Evolutionary conservation across 1,140 invertebrate genomes (phyloP).

Genomic region (Trichonephila clavata): DNA sequence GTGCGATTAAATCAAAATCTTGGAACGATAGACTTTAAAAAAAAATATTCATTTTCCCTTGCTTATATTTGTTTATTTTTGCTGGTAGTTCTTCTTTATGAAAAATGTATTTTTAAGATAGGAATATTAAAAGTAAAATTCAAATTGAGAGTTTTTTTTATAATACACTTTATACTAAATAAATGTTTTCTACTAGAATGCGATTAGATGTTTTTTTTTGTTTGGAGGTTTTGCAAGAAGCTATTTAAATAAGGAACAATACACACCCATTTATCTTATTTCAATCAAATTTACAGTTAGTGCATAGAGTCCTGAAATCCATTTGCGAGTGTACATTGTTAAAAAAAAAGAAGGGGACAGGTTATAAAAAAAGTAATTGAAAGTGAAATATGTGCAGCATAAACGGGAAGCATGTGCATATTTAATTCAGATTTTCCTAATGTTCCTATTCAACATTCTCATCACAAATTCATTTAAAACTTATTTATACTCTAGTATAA

Average conservation of each 20-base stretch:
- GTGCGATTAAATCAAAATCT: conserved; percentile 71
- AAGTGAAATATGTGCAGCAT: background rate
- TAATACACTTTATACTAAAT: background rate
- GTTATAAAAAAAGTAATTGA: background rate
- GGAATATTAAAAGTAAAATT: conserved; percentile 41
- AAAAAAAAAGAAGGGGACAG: background rate
- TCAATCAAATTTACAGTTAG: background rate
- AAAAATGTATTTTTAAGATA: background rate
- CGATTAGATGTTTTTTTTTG: background rate
- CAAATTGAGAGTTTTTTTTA: background rate
- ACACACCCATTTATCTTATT: background rate
- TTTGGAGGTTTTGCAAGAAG: background rate
- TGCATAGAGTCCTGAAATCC: background rate
- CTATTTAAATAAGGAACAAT: background rate
- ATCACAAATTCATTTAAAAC: background rate
- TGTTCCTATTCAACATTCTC: background rate
- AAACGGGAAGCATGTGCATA: background rate
- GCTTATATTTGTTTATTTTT: conserved; percentile 2
- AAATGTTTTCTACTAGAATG: background rate
- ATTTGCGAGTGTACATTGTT: background rate
- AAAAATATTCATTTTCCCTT: background rate
- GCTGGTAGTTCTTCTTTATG: background rate
- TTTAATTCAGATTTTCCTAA: background rate
- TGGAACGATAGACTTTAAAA: conserved; percentile 34
- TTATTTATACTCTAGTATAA: too few species aligned